Conservation (phyloP, 1,140 invertebrate genomes). For the Ceratitis capitata region DNA sequence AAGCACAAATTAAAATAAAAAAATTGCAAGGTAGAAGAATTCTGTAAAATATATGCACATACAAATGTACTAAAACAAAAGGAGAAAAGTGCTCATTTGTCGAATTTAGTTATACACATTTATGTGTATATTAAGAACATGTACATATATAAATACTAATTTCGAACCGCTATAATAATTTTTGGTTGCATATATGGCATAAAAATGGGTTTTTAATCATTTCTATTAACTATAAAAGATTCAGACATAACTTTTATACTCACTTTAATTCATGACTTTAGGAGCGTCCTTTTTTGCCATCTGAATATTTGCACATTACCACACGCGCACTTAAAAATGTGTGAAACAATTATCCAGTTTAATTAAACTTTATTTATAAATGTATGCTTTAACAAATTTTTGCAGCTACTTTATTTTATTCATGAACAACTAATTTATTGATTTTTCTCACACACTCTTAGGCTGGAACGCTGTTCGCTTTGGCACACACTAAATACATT, state of each 20-base stretch:
- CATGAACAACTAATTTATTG: conserved; percentile 5
- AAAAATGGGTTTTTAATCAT: not conserved
- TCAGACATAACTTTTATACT: conserved; percentile 9
- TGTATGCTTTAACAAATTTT: no score
- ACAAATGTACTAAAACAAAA: no score
- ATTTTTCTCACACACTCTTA: not conserved
- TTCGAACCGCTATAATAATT: not conserved
- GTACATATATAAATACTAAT: not conserved
- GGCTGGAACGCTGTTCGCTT: conserved; percentile 1
- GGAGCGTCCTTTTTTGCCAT: not conserved
- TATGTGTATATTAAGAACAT: not conserved
- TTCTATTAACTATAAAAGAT: not conserved
- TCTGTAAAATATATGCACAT: not conserved
- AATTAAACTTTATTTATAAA: conserved; percentile 8
- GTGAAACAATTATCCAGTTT: not conserved
- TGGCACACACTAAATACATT: conserved; percentile 35
- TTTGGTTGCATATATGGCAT: not conserved
- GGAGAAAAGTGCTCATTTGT: not conserved
- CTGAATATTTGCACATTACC: not conserved
- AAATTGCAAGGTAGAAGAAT: not conserved
- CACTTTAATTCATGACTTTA: not conserved
- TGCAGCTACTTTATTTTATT: not conserved
- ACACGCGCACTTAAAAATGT: no score
- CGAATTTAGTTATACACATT: not conserved
- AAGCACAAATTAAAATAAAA: not conserved